Evolutionary conservation across 1,140 invertebrate species (phyloP), one percentile per base, ranked within the genome.

Genomic region (Drosophila bocki): DNA sequence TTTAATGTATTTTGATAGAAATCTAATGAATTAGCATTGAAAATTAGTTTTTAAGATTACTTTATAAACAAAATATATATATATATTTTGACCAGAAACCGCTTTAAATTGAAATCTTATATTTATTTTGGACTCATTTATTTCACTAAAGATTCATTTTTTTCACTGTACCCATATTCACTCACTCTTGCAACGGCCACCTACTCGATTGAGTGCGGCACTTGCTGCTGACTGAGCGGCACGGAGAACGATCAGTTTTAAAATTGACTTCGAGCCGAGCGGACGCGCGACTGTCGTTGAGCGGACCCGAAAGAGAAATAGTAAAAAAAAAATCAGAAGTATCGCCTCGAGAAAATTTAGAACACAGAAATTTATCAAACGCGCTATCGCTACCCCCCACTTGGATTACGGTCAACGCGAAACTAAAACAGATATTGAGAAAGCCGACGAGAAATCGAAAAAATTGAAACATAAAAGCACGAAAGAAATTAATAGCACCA

Each of bases 321-420:
- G 9, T 17, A 63, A 68, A 51, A 64, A 60, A 69, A 75, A 57
- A 51, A 42, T 59, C 56, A 62, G 47, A 63, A 68, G 74, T 79
- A 69, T 80, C 35, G 65, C 47, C 61, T 62, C 76, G 58, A 83
- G n/a, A 90, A 62, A 79, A 81, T 78, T 75, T 78, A 71, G 82
- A 59, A 70, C 68, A 87, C 67, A 64, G 59, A 63, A 63, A 69
- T 48, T 53, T 48, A 68, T 58, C 80, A 78, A 78, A 37, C 63
- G 71, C 76, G 70, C 67, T 68, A 80, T 75, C 69, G 71, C 74
- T 56, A 81, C 84, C 84, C 83, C 83, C 86, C 86, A 85, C 81
- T 90, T 91, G 86, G 85, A 90, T 91, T 90, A 90, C 86, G 86
- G 86, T 91, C 79, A 90, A 76, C 87, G 86, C 84, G 86, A 82